These are phyloP conservation scores for Chrysopilus asiliformis DNA, from an alignment of 2,888 invertebrate genomes.

Conservation along the genomic window DNA sequence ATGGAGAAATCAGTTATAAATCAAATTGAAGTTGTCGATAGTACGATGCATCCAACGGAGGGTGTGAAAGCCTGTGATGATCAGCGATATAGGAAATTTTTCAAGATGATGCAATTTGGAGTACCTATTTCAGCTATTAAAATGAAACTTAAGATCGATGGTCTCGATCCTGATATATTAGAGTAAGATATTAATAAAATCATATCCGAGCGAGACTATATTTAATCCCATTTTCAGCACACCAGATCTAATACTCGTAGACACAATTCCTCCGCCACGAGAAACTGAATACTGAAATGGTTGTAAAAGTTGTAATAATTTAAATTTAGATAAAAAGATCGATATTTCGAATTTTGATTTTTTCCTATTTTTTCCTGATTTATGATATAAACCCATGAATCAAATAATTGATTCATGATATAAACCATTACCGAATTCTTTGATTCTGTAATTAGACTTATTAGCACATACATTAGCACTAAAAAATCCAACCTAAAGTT, in stretches of 20 bases:
- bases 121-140: constrained; percentile 73
- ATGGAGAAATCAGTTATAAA: too few relatives aligned
- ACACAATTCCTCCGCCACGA: constrained; percentile 16
- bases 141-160: constrained; percentile 68
- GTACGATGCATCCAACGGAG: too few relatives aligned
- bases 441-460: too few relatives aligned
- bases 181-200: too few relatives aligned
- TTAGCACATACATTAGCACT: too few relatives aligned
- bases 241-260: constrained; percentile 23
- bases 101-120: constrained; percentile 83
- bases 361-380: not conserved
- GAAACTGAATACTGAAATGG: not conserved
- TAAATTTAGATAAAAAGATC: not conserved
- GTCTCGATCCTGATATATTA: constrained; percentile 60
- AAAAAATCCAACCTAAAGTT: too few relatives aligned
- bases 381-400: too few relatives aligned
- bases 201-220: too few relatives aligned
- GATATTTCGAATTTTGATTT: too few relatives aligned
- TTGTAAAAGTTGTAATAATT: not conserved
- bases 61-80: constrained; percentile 40
- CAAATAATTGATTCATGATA: too few relatives aligned
- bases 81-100: constrained; percentile 59
- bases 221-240: constrained; percentile 20
- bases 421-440: too few relatives aligned
- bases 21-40: too few relatives aligned